phyloP scores from a whole-genome alignment of 1,140 invertebrate genomes.

The Pachypeltis micranthus region DNA sequence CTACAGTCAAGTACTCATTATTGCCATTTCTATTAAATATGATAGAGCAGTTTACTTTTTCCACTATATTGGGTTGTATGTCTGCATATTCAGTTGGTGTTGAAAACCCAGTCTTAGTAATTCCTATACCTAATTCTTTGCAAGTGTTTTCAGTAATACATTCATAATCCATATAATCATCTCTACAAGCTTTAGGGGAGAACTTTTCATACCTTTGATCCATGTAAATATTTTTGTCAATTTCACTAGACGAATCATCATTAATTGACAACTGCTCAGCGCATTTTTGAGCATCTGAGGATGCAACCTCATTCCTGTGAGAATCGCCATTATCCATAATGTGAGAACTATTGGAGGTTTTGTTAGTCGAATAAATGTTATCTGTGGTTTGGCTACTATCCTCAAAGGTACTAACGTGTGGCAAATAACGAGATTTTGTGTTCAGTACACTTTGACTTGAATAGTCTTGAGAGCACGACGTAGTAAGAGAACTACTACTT shows the following conservation, averaged over 20 bases:
- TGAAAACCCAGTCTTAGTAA: constrained; percentile 32
- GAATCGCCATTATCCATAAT: too few species aligned
- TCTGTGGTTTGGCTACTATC: too few species aligned
- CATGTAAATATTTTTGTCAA: not conserved
- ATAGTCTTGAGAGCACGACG: too few species aligned
- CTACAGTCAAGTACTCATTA: not conserved
- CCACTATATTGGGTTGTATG: constrained; percentile 2
- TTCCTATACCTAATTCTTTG: constrained; percentile 37
- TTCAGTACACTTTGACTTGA: too few species aligned
- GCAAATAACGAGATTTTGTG: too few species aligned
- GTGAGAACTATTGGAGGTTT: too few species aligned
- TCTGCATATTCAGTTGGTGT: constrained; percentile 42
- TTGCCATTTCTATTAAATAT: not conserved
- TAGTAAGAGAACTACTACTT: constrained; percentile 27
- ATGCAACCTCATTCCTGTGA: too few species aligned
- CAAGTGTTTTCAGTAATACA: not conserved
- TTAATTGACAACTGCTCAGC: too few species aligned
- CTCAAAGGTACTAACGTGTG: too few species aligned
- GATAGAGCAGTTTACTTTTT: constrained; percentile 14
- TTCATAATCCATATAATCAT: not conserved
- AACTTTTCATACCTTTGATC: constrained; percentile 1
- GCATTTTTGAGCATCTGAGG: too few species aligned
- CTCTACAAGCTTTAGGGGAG: not conserved
- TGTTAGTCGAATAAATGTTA: too few species aligned
- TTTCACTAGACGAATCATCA: not conserved